Evolutionary conservation across 2,113 vertebrate genomes (phyloP).

Genomic region (Gnathonemus longibarbis): DNA sequence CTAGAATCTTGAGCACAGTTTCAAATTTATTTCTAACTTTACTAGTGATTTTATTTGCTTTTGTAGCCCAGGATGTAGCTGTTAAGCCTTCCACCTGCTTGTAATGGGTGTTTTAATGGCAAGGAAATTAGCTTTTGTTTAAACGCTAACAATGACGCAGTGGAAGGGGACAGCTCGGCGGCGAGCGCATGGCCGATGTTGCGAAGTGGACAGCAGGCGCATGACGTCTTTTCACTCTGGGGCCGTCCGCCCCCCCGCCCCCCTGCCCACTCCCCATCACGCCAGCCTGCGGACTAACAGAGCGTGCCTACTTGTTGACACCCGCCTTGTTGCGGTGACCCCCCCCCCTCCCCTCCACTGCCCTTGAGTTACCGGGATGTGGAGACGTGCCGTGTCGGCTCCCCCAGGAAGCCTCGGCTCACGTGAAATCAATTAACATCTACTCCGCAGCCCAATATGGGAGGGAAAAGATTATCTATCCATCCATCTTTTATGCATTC

Average conservation of each 20-base stretch:
- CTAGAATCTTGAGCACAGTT: not conserved
- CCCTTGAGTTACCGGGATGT: constrained; percentile 49
- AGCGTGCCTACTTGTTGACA: constrained; percentile 47
- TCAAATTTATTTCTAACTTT: not conserved
- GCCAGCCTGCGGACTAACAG: constrained; percentile 55
- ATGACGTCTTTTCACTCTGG: constrained; percentile 2
- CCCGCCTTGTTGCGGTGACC: constrained; percentile 33
- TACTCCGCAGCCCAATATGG: not conserved
- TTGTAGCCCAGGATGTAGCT: not conserved
- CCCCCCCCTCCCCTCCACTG: constrained; percentile 42
- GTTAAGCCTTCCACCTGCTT: not conserved
- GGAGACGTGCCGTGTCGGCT: constrained; percentile 40
- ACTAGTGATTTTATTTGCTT: not conserved
- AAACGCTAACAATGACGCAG: not conserved
- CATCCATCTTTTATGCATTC: not conserved
- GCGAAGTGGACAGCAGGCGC: not conserved
- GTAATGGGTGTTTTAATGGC: not conserved
- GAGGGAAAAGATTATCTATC: not conserved
- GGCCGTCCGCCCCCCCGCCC: not conserved
- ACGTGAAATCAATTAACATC: constrained; percentile 35
- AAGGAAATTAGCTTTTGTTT: not conserved
- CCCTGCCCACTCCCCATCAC: constrained; percentile 33
- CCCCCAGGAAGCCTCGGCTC: constrained; percentile 37
- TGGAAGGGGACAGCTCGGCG: not conserved
- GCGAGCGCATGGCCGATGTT: not conserved